Evolutionary conservation across 2,888 invertebrate genomes (phyloP), one percentile per base, ranked within the genome.

Genomic region (Peribatodes rhomboidaria): DNA sequence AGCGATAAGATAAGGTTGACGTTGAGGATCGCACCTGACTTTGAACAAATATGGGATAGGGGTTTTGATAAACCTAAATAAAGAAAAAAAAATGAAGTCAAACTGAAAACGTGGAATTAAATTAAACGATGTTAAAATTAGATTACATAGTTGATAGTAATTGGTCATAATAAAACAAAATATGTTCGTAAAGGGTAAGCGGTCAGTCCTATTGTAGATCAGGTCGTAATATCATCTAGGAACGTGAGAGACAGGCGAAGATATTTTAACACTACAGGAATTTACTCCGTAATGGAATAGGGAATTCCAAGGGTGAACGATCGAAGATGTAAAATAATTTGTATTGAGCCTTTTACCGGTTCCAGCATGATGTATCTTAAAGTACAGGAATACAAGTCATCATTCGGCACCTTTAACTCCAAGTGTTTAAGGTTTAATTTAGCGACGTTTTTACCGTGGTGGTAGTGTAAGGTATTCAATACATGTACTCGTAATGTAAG

Each of bases 261-360:
- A 10, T n/a, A n/a, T n/a, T 42, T 16, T 14, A 16, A 35, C 14
- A 44, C 6, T 37, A 31, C 27, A 44, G 14, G 46, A 46, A 57
- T 57, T 42, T 52, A 44, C 31, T 41, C 52, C 10, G 14, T 56
- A 61, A 57, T 62, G 64, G 53, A 61, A 49, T 39, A 49, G 2
- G 52, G 57, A 57, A 14, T 52, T 47, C 14, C 47, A 49, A 54
- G 59, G 64, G 58, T 64, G 58, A 64, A 64, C 49, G 64, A 64
- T 64, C 64, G 53, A 59, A 57, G 22, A 64, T 64, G 41, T 58
- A 41, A 41, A 58, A 57, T 63, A 58, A 64, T 64, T 58, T 58
- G 47, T 64, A 54, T 54, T 53, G 53, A 54, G 20, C 49, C 53
- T 58, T 64, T 64, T 64, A 58, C 63, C 63, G 54, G 63, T 58